Evolutionary conservation across 2,797 vertebrate species (phyloP).

Genomic region (Chrosomus eos): DNA sequence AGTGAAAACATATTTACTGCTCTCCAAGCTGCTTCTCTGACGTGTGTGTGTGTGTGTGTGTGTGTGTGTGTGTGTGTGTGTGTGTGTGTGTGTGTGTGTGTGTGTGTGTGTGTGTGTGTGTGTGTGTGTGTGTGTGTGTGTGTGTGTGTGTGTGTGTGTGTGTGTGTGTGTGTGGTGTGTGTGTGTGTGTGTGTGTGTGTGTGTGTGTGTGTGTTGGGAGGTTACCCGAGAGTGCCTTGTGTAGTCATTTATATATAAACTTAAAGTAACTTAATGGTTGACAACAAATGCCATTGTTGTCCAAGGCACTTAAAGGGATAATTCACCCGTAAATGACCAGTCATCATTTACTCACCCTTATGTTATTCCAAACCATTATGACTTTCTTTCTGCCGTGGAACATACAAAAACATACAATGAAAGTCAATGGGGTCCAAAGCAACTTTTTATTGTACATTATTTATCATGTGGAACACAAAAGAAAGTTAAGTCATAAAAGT

Average conservation of each 20-base stretch:
- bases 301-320: not conserved
- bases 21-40: conserved; percentile 8
- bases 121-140: not conserved
- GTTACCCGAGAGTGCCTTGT: not conserved
- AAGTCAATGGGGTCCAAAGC: not conserved
- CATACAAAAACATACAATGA: not conserved
- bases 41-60: not conserved
- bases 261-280: not conserved
- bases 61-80: too few relatives aligned
- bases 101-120: not conserved
- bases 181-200: too few relatives aligned
- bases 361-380: too few relatives aligned
- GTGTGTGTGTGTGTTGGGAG: not conserved
- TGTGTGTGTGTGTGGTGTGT: not conserved
- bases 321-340: not conserved
- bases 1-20: conserved; percentile 43
- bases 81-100: not conserved
- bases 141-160: not conserved
- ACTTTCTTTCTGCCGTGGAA: too few relatives aligned
- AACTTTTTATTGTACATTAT: not conserved
- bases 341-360: not conserved
- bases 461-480: not conserved
- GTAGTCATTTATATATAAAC: not conserved
- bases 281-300: not conserved
- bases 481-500: not conserved